Percentiles rank a stretch among this genome's conserved stretches.
phyloP scores from a whole-genome alignment of 2,888 invertebrate genomes.

The Anagyrus pseudococci region DNA sequence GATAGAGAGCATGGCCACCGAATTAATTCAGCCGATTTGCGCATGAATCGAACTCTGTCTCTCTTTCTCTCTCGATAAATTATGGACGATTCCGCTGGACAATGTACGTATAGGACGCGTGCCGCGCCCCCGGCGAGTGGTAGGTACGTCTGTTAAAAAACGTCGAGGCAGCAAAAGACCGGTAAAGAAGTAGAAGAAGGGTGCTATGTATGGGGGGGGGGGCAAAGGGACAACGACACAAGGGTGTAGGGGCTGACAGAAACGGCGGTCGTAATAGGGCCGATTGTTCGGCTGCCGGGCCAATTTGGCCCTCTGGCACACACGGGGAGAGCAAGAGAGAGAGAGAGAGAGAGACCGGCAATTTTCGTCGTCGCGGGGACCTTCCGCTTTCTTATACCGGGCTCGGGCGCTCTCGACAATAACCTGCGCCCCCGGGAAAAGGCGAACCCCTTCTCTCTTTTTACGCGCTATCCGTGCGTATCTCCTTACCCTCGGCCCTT shows the following conservation, averaged over 20 bases:
- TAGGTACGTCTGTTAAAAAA: constrained; percentile 33
- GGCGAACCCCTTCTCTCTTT: constrained; percentile 44
- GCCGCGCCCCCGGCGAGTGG: constrained; percentile 40
- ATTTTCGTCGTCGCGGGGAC: constrained; percentile 50
- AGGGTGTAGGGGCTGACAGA: constrained; percentile 37
- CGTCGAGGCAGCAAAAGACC: too few species aligned
- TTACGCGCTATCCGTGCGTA: constrained; percentile 24
- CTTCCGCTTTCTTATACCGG: constrained; percentile 14
- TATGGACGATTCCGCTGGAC: constrained; percentile 31
- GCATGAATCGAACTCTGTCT: constrained; percentile 15
- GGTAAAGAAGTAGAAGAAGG: too few species aligned
- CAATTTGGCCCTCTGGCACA: constrained; percentile 56
- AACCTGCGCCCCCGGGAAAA: constrained; percentile 47
- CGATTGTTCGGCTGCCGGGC: constrained; percentile 60
- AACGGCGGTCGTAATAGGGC: constrained; percentile 56
- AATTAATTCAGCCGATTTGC: constrained; percentile 33
- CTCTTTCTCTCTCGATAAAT: constrained; percentile 31
- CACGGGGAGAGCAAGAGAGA: too few species aligned
- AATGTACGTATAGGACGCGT: constrained; percentile 39
- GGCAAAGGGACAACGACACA: too few species aligned
- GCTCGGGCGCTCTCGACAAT: constrained; percentile 22
- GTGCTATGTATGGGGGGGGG: too few species aligned
- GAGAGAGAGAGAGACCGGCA: too few species aligned
- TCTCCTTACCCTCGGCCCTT: constrained; percentile 5
- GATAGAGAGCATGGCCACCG: too few species aligned